Evolutionary conservation across 2,113 vertebrate species (phyloP), one percentile per base, ranked within the genome.

Genomic region (Pagrus major): DNA sequence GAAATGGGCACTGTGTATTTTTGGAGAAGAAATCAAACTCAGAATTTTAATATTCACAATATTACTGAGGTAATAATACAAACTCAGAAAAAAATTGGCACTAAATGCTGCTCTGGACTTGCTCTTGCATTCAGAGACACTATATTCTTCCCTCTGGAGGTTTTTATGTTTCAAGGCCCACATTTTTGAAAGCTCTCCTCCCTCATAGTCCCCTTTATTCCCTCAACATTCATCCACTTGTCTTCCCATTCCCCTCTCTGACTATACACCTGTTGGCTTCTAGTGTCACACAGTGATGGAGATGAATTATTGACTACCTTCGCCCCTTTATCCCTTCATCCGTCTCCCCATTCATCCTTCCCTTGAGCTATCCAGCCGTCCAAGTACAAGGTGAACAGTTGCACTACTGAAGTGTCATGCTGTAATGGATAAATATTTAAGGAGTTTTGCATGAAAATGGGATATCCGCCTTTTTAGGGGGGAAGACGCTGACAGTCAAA

Each of bases 361-460:
- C 82, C 75, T 80, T 70, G 54, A 78, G 90, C 58, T 55, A 67
- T 33, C 78, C 23, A 60, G 65, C 71, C 23, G 8, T 67, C 78
- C 75, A 39, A 72, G 76, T 65, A 76, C 56, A 78, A 78, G 81
- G 77, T 88, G 81, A 88, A 66, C 78, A 56, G 71, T 76, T 82
- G 8, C 41, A 33, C 41, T 49, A 5, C 69, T 47, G 54, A 84
- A 59, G 66, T 83, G 52, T 69, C 54, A 42, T 75, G 73, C 47
- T 85, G 76, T 84, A 61, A 76, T 68, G n/a, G 73, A 90, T 91
- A 80, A 86, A 88, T 91, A 89, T 89, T 90, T 91, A 51, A 91
- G 71, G 10, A 8, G 33, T 39, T 85, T 83, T 86, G 65, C 60
- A 76, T 68, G 56, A 70, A 78, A 71, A 67, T 20, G 44, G 29